phyloP scores from a whole-genome alignment of 2,888 invertebrate species.

The Drosophila subquinaria region DNA sequence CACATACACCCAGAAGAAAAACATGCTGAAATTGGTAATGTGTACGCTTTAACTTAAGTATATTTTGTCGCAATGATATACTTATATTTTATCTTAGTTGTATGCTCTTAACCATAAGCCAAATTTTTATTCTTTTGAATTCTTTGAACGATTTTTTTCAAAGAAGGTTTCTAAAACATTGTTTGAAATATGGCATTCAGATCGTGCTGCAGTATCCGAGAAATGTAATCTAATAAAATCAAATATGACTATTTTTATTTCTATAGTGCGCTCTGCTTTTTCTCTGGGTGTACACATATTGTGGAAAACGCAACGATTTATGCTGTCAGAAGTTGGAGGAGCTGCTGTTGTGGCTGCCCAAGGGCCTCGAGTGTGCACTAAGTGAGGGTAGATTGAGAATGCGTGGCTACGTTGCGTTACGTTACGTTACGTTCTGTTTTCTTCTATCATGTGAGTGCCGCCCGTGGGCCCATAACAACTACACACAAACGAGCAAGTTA shows the following conservation, averaged over 20 bases:
- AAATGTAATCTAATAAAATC: too few species aligned
- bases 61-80: too few species aligned
- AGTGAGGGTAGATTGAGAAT: constrained; percentile 31
- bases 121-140: too few species aligned
- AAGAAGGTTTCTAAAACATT: too few species aligned
- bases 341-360: constrained; percentile 26
- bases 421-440: background rate
- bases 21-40: background rate
- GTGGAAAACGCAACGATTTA: constrained; percentile 68
- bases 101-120: too few species aligned
- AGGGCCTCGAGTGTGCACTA: constrained; percentile 24
- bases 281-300: constrained; percentile 18
- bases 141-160: too few species aligned
- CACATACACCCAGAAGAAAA: background rate
- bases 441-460: constrained; percentile 46
- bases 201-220: too few species aligned
- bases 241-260: too few species aligned
- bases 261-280: background rate
- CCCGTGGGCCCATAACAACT: constrained; percentile 67
- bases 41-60: too few species aligned
- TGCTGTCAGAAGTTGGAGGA: constrained; percentile 66
- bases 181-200: too few species aligned
- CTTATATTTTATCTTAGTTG: too few species aligned
- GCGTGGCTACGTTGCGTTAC: constrained; percentile 30
- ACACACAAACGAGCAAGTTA: constrained; percentile 17